Evolutionary conservation across 1,140 invertebrate genomes (phyloP).

Genomic region (Drosophila nasuta): DNA sequence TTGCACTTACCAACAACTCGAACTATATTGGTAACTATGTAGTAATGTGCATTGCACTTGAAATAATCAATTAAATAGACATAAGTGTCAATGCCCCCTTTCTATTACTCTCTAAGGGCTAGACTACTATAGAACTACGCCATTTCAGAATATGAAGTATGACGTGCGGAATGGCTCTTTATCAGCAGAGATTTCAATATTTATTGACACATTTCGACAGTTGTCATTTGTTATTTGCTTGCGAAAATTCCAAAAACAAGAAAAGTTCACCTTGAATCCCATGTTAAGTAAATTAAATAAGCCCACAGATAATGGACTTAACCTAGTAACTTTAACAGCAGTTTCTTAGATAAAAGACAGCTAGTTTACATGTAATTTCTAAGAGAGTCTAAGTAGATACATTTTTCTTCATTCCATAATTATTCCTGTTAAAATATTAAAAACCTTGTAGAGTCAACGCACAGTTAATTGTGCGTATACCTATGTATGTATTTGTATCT

Average conservation of each 20-base stretch:
- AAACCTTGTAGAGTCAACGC: slow-evolving; percentile 14
- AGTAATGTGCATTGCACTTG: slow-evolving; percentile 37
- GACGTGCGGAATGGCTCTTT: slow-evolving; percentile 41
- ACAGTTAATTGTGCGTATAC: slow-evolving; percentile 7
- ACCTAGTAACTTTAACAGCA: background rate
- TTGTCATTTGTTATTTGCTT: slow-evolving; percentile 34
- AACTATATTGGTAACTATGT: background rate
- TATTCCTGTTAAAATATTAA: slow-evolving; percentile 5
- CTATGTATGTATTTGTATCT: slow-evolving; percentile 23
- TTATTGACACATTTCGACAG: slow-evolving; percentile 50
- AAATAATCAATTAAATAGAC: slow-evolving; percentile 28
- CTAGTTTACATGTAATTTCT: background rate
- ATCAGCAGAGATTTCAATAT: slow-evolving; percentile 61
- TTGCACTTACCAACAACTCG: background rate
- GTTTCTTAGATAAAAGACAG: background rate
- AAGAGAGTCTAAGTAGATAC: background rate
- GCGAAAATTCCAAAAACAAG: slow-evolving; percentile 13
- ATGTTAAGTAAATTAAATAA: background rate
- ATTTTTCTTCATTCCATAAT: background rate
- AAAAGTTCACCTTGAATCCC: slow-evolving; percentile 9
- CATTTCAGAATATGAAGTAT: slow-evolving; percentile 22
- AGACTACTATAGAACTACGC: slow-evolving; percentile 35
- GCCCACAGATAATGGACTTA: background rate
- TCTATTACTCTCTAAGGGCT: slow-evolving; percentile 6
- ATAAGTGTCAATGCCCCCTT: slow-evolving; percentile 55